Conservation (phyloP, 2,113 vertebrate genomes). For the Nipponia nippon region DNA sequence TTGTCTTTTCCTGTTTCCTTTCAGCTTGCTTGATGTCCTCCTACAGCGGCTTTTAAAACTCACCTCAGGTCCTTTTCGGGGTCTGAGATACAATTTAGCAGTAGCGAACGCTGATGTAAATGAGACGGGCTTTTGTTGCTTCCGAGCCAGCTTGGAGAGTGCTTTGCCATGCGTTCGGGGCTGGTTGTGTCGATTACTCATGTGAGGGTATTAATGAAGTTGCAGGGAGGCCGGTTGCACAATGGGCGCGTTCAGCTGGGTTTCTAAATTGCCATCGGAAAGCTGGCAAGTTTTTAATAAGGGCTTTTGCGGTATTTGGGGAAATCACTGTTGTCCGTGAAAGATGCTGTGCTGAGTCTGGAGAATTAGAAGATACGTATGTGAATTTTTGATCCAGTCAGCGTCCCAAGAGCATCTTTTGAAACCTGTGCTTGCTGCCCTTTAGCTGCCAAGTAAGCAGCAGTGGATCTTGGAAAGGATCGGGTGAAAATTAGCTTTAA, state of each 20-base stretch:
- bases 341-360: neutral
- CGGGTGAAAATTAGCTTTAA: neutral
- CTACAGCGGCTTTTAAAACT: constrained; percentile 23
- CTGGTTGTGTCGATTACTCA: neutral
- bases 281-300: neutral
- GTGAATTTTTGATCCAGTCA: neutral
- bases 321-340: neutral
- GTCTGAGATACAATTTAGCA: neutral
- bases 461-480: neutral
- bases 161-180: neutral
- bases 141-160: neutral
- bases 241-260: constrained; percentile 22
- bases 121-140: neutral
- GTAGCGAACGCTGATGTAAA: neutral
- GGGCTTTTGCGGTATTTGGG: neutral
- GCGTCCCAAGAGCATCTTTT: neutral
- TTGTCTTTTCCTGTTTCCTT: neutral
- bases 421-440: neutral
- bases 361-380: neutral
- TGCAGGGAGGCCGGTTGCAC: neutral
- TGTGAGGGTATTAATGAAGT: constrained; percentile 23
- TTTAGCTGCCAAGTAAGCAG: neutral
- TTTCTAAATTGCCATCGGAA: neutral
- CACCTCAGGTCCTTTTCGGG: neutral
- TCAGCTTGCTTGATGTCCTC: neutral